Percentiles rank a stretch among this genome's conserved stretches.
Evolutionary conservation across 2,888 invertebrate genomes (phyloP).

Genomic region (Pheosia tremula): DNA sequence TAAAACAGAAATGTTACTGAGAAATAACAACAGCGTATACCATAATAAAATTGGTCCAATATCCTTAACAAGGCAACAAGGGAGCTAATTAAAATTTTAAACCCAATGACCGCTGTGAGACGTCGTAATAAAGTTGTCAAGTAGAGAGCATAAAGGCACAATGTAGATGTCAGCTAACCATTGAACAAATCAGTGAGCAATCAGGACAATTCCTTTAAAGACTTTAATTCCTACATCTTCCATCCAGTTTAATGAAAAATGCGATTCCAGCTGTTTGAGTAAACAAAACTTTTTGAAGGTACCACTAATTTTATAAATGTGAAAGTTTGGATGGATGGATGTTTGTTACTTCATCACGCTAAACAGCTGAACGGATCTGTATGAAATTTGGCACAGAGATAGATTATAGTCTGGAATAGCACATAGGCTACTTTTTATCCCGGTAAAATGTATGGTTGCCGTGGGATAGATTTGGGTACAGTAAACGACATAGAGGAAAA

Average conservation of each 20-base stretch:
- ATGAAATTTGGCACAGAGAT: no score
- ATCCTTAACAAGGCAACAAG: constrained; percentile 68
- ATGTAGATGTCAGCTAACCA: constrained; percentile 43
- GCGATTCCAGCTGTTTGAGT: no score
- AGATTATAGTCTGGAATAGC: no score
- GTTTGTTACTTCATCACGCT: no score
- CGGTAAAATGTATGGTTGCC: no score
- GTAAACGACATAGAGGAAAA: no score
- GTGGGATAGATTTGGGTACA: no score
- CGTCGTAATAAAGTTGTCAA: constrained; percentile 65
- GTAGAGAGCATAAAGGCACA: constrained; percentile 54
- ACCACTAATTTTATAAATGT: no score
- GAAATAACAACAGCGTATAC: constrained; percentile 46
- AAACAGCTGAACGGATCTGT: no score
- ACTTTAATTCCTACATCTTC: not conserved
- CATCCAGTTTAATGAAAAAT: not conserved
- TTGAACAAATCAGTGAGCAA: constrained; percentile 40
- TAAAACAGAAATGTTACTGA: constrained; percentile 44
- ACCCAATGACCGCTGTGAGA: constrained; percentile 60
- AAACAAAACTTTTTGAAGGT: no score
- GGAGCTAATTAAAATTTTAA: constrained; percentile 71
- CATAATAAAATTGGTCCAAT: constrained; percentile 63
- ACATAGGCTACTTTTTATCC: no score
- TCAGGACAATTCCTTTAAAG: constrained; percentile 15
- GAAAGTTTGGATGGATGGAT: no score